Evolutionary conservation across 2,113 vertebrate genomes (phyloP).

Genomic region (Melanerpes formicivorus): DNA sequence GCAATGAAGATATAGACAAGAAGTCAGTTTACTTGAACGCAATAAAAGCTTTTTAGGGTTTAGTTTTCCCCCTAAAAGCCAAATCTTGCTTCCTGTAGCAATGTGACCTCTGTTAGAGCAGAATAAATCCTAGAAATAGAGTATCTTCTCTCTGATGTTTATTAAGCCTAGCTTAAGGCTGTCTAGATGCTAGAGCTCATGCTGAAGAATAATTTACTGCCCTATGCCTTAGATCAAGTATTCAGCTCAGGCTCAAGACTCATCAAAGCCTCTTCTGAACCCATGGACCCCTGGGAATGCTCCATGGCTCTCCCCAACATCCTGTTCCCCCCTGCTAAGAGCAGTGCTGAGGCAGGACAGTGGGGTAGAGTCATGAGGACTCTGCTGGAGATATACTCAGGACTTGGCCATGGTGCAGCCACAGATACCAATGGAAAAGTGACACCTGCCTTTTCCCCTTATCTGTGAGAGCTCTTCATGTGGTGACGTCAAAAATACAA

Average conservation of each 20-base stretch:
- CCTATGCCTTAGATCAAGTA: not conserved
- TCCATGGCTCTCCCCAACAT: too few species aligned
- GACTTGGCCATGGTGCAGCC: not conserved
- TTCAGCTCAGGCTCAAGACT: not conserved
- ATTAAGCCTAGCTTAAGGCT: not conserved
- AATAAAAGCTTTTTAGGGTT: not conserved
- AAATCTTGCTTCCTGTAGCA: not conserved
- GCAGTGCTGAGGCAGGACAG: not conserved
- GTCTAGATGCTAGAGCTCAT: not conserved
- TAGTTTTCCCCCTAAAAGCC: not conserved
- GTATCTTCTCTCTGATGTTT: not conserved
- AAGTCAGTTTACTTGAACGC: not conserved
- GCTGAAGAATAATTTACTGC: not conserved
- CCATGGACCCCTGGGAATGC: not conserved
- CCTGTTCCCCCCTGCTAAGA: not conserved
- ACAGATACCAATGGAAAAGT: not conserved
- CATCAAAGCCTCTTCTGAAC: not conserved
- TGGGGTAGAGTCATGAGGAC: fast-evolving
- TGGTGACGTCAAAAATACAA: not conserved
- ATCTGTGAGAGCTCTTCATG: not conserved
- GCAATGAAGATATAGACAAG: not conserved
- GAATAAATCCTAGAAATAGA: too few species aligned
- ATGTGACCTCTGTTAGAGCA: not conserved
- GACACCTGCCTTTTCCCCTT: not conserved
- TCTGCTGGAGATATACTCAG: not conserved